Evolutionary conservation across 2,113 vertebrate genomes (phyloP), one percentile per base, ranked within the genome.

Genomic region (Perca flavescens): DNA sequence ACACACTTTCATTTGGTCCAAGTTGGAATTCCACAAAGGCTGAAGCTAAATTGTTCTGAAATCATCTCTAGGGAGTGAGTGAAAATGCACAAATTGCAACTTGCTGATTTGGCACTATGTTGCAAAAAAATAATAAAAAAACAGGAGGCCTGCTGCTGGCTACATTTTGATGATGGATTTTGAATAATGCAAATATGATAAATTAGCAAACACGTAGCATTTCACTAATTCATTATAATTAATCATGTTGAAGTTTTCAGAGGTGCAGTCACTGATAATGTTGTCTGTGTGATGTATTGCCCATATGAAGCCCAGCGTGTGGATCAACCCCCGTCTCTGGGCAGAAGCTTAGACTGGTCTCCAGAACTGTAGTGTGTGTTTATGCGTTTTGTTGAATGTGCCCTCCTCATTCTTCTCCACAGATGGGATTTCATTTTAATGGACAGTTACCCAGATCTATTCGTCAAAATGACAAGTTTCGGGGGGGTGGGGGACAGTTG

Each of bases 391-490:
- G 65, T 77, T 85, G 47, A 72, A 89, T 56, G 78, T 88, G 83
- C 91, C 90, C 88, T 85, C 79, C 75, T 91, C 87, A 67, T 91
- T 93, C 80, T 40, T 72, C 62, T 84, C 87, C 86, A 87, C 89
- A 89, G 90, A 90, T 93, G 92, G 91, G 91, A 93, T 91, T 92
- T 94, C 70, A 92, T 94, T 93, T 92, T 94, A 96, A 94, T 95
- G 95, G 94, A 94, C 94, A 96, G 92, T 87, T 93, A 93, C 86
- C 86, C 77, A 17, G 83, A 91, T 92, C 82, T 92, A 94, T 95
- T 94, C 65, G 70, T 95, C 93, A 94, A 88, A 50, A 72, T 91
- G 91, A 92, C 91, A 91, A 79, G 88, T 63, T 74, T 9, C 31
- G 1, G 6, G 34, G 34, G 6, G 34, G 34, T 6, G 5, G 5